Evolutionary conservation across 2,113 vertebrate genomes (phyloP).

Genomic region (Corythornis madagascariensis): DNA sequence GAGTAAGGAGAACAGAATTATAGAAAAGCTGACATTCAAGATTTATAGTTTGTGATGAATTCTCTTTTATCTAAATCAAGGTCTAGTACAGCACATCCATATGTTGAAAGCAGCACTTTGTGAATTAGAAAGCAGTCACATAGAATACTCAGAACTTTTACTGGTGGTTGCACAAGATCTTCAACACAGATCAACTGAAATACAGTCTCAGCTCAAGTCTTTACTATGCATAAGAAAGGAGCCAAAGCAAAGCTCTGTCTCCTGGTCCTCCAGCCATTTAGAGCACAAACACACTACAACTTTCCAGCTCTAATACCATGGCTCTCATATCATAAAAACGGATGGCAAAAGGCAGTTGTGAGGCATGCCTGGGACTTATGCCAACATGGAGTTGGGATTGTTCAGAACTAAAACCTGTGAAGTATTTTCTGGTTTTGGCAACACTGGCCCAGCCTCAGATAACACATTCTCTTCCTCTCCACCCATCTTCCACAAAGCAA

Average conservation of each 20-base stretch:
- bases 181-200: not conserved
- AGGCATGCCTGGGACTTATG: not conserved
- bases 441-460: not conserved
- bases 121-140: not conserved
- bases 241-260: not conserved
- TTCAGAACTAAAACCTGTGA: not conserved
- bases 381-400: not conserved
- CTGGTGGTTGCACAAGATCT: not conserved
- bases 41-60: not conserved
- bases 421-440: conserved; percentile 7
- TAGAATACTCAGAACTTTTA: not conserved
- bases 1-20: not conserved
- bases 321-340: not conserved
- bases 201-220: not conserved
- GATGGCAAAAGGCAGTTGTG: not conserved
- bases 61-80: not conserved
- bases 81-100: not conserved
- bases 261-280: not conserved
- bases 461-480: not conserved
- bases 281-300: fast-evolving
- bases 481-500: not conserved
- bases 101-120: not conserved
- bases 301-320: not conserved
- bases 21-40: not conserved
- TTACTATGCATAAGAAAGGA: not conserved